These are phyloP conservation scores for Percina caprodes DNA, from an alignment of 2,113 vertebrate genomes.

Conservation along the genomic window DNA sequence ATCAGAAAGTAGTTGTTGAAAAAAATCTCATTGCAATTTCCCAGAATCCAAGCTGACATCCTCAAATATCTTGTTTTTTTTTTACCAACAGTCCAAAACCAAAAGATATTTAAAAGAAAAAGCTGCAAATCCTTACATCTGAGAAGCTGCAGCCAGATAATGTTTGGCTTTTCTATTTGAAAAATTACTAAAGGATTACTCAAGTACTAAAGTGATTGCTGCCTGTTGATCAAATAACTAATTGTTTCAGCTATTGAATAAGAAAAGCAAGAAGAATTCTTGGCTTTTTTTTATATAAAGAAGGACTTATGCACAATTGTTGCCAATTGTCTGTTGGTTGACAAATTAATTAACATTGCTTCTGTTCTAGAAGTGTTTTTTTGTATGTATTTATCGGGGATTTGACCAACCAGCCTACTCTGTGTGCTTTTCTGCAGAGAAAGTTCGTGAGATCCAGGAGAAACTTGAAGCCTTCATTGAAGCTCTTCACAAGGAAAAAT, in stretches of 20 bases:
- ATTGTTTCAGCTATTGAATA: background rate
- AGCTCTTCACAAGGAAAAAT: slow-evolving; percentile 98
- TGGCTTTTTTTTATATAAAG: background rate
- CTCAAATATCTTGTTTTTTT: background rate
- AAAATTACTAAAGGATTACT: background rate
- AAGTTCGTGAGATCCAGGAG: slow-evolving; percentile 99
- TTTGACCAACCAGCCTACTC: slow-evolving; percentile 12
- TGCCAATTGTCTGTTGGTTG: background rate
- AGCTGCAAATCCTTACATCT: background rate
- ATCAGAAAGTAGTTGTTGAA: no score
- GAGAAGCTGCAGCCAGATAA: background rate
- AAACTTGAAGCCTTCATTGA: slow-evolving; percentile 99
- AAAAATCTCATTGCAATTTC: background rate
- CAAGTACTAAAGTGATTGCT: background rate
- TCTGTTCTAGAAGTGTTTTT: background rate
- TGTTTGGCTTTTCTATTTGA: background rate
- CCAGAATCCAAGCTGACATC: background rate
- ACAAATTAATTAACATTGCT: background rate
- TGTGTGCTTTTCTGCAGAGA: slow-evolving; percentile 86
- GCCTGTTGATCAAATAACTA: background rate
- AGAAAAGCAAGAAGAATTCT: background rate
- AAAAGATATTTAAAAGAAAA: background rate
- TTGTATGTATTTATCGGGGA: background rate
- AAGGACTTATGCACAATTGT: background rate
- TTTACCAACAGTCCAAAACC: background rate